A percentile compares a stretch with the other conserved stretches of the same genome.
These are phyloP conservation scores for Leucania comma DNA, from an alignment of 2,888 invertebrate genomes.

Conservation along the genomic window DNA sequence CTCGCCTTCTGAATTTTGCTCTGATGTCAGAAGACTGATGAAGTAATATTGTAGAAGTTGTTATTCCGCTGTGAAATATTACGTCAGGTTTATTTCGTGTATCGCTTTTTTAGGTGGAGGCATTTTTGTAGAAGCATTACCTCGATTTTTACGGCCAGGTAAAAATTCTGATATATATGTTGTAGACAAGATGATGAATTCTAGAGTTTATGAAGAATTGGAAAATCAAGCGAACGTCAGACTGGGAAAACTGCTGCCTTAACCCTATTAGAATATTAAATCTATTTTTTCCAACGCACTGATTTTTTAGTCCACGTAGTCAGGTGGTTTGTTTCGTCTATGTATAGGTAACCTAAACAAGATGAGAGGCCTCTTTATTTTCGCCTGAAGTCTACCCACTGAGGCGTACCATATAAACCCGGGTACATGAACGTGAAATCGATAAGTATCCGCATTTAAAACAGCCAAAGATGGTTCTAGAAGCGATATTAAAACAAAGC, in stretches of 20 bases:
- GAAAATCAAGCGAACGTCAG: not conserved
- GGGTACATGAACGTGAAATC: slow-evolving; percentile 24
- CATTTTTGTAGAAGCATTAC: not conserved
- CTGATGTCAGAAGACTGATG: slow-evolving; percentile 45
- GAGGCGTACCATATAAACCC: slow-evolving; percentile 26
- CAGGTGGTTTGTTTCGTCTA: slow-evolving; percentile 6
- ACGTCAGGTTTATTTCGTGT: slow-evolving; percentile 4
- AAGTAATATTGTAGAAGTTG: slow-evolving; percentile 32
- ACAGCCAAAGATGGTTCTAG: slow-evolving; percentile 9
- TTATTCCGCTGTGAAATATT: slow-evolving; percentile 25
- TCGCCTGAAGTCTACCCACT: slow-evolving; percentile 13
- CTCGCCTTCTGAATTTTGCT: slow-evolving; percentile 25
- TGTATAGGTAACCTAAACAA: slow-evolving; percentile 17
- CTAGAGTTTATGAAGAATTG: not conserved
- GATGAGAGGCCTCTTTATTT: slow-evolving; percentile 6
- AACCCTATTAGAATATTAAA: not conserved
- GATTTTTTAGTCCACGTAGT: not conserved
- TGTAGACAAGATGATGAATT: not conserved
- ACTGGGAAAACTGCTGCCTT: not conserved
- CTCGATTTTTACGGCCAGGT: not conserved
- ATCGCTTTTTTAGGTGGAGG: not conserved
- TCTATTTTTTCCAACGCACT: not conserved
- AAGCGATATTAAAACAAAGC: slow-evolving; percentile 29
- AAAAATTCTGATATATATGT: slow-evolving; percentile 2
- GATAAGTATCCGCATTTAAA: slow-evolving; percentile 41